phyloP scores from a whole-genome alignment of 35 echinoderm and acorn worm species.

The Apostichopus parvimensis region DNA sequence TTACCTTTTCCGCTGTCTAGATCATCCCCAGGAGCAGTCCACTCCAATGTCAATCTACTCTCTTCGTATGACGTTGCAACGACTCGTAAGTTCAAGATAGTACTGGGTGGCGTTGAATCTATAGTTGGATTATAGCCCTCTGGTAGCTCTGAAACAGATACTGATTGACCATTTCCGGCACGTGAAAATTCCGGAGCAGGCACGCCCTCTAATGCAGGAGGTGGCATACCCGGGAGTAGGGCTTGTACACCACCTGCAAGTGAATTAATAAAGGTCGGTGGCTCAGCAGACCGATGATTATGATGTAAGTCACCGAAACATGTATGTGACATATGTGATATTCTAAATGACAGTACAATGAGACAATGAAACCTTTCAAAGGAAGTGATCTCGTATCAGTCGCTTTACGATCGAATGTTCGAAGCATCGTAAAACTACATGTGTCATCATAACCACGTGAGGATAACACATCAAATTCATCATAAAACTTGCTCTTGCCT shows the following conservation, averaged over 20 bases:
- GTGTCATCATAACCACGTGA: no score
- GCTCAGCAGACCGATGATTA: background rate
- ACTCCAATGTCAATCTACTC: conserved; percentile 32
- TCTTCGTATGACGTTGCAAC: conserved; percentile 46
- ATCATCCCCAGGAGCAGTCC: conserved; percentile 79
- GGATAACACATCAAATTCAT: no score
- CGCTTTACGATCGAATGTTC: no score
- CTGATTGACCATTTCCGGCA: conserved; percentile 50
- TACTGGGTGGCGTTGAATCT: conserved; percentile 64
- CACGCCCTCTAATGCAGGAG: conserved; percentile 27
- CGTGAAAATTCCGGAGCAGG: conserved; percentile 51
- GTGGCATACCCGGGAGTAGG: conserved; percentile 44
- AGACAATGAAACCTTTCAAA: background rate
- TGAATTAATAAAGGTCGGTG: background rate
- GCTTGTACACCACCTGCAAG: conserved; percentile 45
- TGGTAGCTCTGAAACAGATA: conserved; percentile 43
- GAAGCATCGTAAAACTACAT: no score
- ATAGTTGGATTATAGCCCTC: conserved; percentile 36
- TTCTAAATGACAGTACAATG: background rate
- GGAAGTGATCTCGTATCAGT: background rate
- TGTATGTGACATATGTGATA: background rate
- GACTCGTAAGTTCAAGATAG: conserved; percentile 66
- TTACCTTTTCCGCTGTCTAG: conserved; percentile 73
- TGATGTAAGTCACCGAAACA: background rate
- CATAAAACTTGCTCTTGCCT: no score